Conservation (phyloP, 2,113 vertebrate genomes). For the Nothoprocta perdicaria region DNA sequence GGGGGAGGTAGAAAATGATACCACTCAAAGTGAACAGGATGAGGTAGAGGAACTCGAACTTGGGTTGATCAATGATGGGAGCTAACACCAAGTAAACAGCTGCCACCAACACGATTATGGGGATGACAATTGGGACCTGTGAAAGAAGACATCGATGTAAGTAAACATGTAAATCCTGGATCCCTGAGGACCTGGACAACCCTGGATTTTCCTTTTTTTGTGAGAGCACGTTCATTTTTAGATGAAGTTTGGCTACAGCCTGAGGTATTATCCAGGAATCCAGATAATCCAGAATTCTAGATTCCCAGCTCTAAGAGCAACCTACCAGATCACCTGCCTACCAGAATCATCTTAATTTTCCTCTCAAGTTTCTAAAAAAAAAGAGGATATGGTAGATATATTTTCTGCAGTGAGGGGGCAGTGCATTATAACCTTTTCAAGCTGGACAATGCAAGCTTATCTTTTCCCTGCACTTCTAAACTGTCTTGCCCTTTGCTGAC, state of each 20-base stretch:
- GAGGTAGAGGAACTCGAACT: conserved; percentile 85
- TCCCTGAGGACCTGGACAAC: neutral
- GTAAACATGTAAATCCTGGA: neutral
- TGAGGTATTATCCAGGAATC: neutral
- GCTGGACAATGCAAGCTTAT: neutral
- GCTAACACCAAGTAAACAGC: conserved; percentile 86
- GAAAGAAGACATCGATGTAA: conserved; percentile 6
- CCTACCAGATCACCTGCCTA: neutral
- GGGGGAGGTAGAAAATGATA: conserved; percentile 83
- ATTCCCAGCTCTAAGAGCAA: neutral
- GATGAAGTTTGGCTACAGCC: neutral
- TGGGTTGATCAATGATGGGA: conserved; percentile 84
- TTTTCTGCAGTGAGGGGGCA: neutral
- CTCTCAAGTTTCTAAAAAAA: neutral
- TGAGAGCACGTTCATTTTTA: neutral
- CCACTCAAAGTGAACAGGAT: conserved; percentile 86
- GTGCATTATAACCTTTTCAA: neutral
- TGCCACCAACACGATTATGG: conserved; percentile 81
- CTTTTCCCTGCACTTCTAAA: neutral
- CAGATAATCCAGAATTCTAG: neutral
- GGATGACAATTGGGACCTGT: conserved; percentile 87
- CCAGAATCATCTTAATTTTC: neutral
- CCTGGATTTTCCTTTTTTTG: neutral
- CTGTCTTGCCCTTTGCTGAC: neutral
- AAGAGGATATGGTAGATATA: neutral